Base-by-base conservation (phyloP, 2,797 vertebrate genomes). In the Morelia viridis region DNA sequence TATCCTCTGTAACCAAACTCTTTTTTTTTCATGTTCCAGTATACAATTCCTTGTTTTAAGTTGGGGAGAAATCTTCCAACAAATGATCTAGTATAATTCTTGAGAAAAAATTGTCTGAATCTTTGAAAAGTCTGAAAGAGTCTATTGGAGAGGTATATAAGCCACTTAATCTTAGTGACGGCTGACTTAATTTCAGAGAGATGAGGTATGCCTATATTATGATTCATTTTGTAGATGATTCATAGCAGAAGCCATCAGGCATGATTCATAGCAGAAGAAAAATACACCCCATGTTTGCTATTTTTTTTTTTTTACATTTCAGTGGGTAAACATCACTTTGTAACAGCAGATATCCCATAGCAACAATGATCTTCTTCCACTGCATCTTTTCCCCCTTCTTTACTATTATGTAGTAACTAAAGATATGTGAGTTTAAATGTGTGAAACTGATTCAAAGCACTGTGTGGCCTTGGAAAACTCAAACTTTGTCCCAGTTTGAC, bases 151-250 rank as follows among this genome's bases (percentile, higher is more conserved):
- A 64, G 2, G 9, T 41, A n/a, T 41, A 15, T 76, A 56, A 12
- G 22, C 1, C 2, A 7, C 22, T 10, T 86, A 85, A 41, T 8
- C 11, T 53, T 60, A 53, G 17, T 13, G 17, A 50, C 6, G 28
- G 19, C 28, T 90, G 19, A 8, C 35, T 88, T 80, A 62, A 53
- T 71, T 53, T 88, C 46, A 84, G 68, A 89, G 60, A 56, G 4
- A 80, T 24, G 53, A 68, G 10, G 41, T 19, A 64, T 83, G 68
- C 2, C 12, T 12, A 9, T 24, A 35, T 24, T 24, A 53, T 89
- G 88, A 87, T 56, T 80, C 46, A 91, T 88, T 88, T 84, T 84
- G 12, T 46, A 41, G n/a, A 57, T 89, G 87, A 89, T 84, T 64
- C 56, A 89, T 83, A 84, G 58, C 12, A 31, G 41, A 87, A 89